phyloP scores from a whole-genome alignment of 2,888 invertebrate genomes.

The Pilophorus perplexus region DNA sequence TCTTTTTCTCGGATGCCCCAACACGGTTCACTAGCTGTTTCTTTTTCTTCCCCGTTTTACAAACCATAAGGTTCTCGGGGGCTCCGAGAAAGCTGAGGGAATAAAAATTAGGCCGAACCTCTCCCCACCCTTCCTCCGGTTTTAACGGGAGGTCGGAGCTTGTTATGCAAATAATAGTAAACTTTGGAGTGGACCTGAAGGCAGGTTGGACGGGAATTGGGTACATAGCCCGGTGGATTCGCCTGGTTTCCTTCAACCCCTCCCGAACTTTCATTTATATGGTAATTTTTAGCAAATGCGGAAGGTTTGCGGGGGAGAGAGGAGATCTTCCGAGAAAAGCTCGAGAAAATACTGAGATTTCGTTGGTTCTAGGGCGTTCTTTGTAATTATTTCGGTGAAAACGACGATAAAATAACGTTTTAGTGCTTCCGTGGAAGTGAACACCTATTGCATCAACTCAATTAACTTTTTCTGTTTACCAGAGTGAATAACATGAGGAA shows the following conservation, averaged over 20 bases:
- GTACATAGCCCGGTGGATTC: constrained; percentile 26
- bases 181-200: constrained; percentile 28
- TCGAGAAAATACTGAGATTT: constrained; percentile 5
- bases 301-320: background rate
- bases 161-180: constrained; percentile 40
- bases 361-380: too few species aligned
- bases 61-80: constrained; percentile 3
- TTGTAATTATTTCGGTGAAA: too few species aligned
- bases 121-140: background rate
- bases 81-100: background rate
- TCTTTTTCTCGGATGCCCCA: too few species aligned
- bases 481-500: too few species aligned
- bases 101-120: constrained; percentile 14
- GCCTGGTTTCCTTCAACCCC: background rate
- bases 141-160: constrained; percentile 4
- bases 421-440: too few species aligned
- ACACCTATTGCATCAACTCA: too few species aligned
- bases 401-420: too few species aligned
- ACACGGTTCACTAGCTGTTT: background rate
- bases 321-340: background rate
- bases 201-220: constrained; percentile 10
- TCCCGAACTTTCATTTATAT: constrained; percentile 20
- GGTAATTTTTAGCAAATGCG: constrained; percentile 25
- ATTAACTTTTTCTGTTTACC: too few species aligned
- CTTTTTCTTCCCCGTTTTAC: constrained; percentile 11